phyloP scores from a whole-genome alignment of 2,113 vertebrate genomes.

The Corythaeola cristata region DNA sequence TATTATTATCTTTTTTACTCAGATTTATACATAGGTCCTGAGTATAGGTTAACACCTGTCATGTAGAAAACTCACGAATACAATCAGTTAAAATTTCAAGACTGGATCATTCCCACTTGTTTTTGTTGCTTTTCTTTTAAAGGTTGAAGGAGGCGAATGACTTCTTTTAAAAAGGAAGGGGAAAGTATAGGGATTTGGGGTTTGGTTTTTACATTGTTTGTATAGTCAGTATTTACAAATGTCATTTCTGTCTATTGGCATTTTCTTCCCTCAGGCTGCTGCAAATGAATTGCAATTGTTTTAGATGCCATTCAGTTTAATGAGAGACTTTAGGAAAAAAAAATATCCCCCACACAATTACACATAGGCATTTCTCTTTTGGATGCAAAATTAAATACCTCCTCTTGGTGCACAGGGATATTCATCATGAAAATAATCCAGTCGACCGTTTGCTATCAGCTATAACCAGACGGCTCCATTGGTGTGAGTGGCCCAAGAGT shows the following conservation, averaged over 20 bases:
- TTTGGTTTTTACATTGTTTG: neutral
- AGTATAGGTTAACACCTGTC: neutral
- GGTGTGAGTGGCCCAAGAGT: neutral
- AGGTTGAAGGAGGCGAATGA: neutral
- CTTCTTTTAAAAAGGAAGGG: neutral
- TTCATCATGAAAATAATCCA: constrained; percentile 23
- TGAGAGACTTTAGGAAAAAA: neutral
- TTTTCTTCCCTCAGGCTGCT: constrained; percentile 28
- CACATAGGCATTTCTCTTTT: constrained; percentile 1
- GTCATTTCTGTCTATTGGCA: constrained; percentile 17
- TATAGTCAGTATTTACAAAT: constrained; percentile 51
- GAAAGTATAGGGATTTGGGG: neutral
- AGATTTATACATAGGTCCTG: neutral
- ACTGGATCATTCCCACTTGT: neutral
- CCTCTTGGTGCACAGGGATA: neutral
- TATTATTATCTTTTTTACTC: neutral
- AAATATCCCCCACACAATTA: neutral
- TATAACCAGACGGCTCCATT: neutral
- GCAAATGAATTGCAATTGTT: constrained; percentile 44
- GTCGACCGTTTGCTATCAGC: neutral
- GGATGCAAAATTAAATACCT: constrained; percentile 31
- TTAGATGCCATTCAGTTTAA: constrained; percentile 32
- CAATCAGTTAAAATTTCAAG: neutral
- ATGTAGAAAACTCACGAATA: neutral
- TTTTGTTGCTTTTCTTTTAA: constrained; percentile 10